Conservation (phyloP, 2,113 vertebrate genomes). For the Dermatemys mawii region DNA sequence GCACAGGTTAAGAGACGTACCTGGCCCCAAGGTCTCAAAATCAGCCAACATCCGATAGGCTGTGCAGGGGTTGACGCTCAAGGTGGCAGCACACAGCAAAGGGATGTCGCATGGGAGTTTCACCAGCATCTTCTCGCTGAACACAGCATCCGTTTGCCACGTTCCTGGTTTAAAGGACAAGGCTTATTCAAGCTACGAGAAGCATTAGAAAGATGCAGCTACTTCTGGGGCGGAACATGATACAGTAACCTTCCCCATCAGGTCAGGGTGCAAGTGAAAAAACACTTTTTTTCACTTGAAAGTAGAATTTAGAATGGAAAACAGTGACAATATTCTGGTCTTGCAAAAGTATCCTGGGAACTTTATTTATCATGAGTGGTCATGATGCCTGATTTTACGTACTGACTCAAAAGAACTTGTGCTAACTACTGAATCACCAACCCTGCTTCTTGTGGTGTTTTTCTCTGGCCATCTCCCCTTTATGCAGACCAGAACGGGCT, state of each 20-base stretch:
- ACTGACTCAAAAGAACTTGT: background rate
- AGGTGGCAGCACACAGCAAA: conserved; percentile 87
- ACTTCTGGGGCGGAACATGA: background rate
- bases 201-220: background rate
- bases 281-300: no score
- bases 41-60: conserved; percentile 91
- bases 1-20: conserved; percentile 63
- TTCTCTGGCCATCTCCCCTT: rapidly evolving
- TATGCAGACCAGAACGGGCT: background rate
- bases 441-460: rapidly evolving
- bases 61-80: conserved; percentile 94
- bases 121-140: conserved; percentile 79
- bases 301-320: background rate
- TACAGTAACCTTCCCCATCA: background rate
- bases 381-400: background rate
- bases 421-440: background rate
- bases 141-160: conserved; percentile 86
- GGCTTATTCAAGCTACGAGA: background rate
- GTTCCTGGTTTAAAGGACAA: conserved; percentile 81
- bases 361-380: background rate
- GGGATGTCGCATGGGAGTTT: conserved; percentile 86
- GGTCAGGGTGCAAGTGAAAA: background rate
- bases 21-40: conserved; percentile 88
- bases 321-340: background rate
- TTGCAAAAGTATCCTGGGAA: background rate